Evolutionary conservation across 2,888 invertebrate species (phyloP), one percentile per base, ranked within the genome.

Genomic region (Brenthis hecate): DNA sequence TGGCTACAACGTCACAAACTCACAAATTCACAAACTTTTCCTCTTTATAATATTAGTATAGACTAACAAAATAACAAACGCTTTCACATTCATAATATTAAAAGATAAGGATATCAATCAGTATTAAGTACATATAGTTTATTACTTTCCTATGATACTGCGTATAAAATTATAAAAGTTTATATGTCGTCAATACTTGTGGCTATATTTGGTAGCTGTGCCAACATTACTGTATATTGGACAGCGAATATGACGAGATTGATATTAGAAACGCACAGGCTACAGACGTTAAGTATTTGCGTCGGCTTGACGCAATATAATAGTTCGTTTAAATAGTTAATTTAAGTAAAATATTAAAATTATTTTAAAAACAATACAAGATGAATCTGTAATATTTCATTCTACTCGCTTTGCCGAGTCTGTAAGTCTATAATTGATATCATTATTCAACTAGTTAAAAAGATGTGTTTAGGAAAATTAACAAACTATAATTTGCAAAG

Each of bases 221-320:
- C 19, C 51, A 53, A 53, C 53, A 53, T 61, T 62, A 62, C 23
- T 43, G 32, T 53, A 19, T 62, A 53, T 62, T 53, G 53, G 14
- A 62, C 53, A 62, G 16, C 43, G 53, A 53, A 62, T 62, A 62
- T 53, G 36, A 54, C 32, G 53, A 53, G 53, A 61, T 51, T 51
- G 61, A 19, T 54, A 62, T 54, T 53, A 54, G 36, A 23, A 54
- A 36, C 13, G 19, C 16, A 36, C 48, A 50, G 48, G 11, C 60
- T 13, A 36, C 48, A 50, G 48, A n/a, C 60, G 28, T 13, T n/a
- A 50, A 60, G 28, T 5, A 19, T 60, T 50, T 50, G 28, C 60
- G 28, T 60, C 60, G 16, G n/a, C n/a, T 32, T 60, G 60, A 50
- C 32, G 28, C 50, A 32, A 28, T 60, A 23, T 58, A 6, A n/a